Evolutionary conservation across 2,888 invertebrate genomes (phyloP).

Genomic region (Chymomyza caudatula): DNA sequence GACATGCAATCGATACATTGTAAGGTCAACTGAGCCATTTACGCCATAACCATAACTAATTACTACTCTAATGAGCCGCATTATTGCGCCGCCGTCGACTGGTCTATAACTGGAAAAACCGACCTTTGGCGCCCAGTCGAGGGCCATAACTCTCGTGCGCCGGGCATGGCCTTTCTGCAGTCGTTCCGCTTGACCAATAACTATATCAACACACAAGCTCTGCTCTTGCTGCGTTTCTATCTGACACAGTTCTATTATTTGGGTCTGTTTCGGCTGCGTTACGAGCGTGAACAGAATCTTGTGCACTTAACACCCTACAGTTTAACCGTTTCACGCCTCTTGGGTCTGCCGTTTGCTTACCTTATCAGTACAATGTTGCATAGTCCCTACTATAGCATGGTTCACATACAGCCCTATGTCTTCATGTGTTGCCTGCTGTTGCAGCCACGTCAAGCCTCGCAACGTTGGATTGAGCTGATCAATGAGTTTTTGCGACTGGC

Average conservation of each 20-base stretch:
- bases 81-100: not conserved
- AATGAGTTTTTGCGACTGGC: constrained; percentile 36
- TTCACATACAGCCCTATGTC: constrained; percentile 43
- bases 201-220: constrained; percentile 44
- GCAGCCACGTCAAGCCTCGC: constrained; percentile 27
- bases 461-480: constrained; percentile 27
- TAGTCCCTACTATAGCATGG: constrained; percentile 25
- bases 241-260: constrained; percentile 38
- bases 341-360: constrained; percentile 29
- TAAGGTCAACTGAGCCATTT: not conserved
- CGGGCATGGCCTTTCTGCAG: constrained; percentile 31
- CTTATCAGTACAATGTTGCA: constrained; percentile 24
- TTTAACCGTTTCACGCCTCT: constrained; percentile 39
- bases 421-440: constrained; percentile 43
- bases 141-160: not conserved
- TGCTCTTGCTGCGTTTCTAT: constrained; percentile 49
- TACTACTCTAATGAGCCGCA: not conserved
- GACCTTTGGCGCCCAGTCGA: not conserved
- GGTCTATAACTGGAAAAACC: not conserved
- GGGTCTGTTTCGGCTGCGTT: constrained; percentile 44
- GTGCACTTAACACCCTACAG: constrained; percentile 42
- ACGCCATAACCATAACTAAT: not conserved
- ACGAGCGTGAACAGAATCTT: constrained; percentile 19
- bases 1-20: not conserved
- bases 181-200: constrained; percentile 32